Evolutionary conservation across 2,113 vertebrate genomes (phyloP), one percentile per base, ranked within the genome.

Genomic region (Brienomyrus brachyistius): DNA sequence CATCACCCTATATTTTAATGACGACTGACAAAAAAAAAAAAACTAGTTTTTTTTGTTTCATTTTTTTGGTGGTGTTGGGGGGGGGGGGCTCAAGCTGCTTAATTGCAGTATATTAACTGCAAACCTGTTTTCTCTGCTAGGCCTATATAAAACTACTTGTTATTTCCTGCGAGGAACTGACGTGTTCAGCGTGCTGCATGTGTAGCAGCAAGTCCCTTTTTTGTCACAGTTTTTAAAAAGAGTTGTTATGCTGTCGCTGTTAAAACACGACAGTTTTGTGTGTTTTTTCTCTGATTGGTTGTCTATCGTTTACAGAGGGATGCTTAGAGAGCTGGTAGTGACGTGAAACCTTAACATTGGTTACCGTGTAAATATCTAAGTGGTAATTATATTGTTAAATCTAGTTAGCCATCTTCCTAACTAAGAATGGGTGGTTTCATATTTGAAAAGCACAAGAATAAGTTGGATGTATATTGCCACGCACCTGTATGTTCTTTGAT

Each of bases 361-460:
- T 45, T 35, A 45, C 52, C 15, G 4, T 88, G 35, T 62, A 88
- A 59, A 43, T 66, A 45, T 48, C 48, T n/a, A 59, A 59, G 52
- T 21, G 54, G 27, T 87, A 59, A 43, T 47, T 21, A 66, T 88
- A 5, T 8, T n/a, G 47, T 52, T 52, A n/a, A 17, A 19, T 86
- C n/a, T 45, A 62, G 17, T 62, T 62, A 88, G 13, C 54, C 23
- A 2, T n/a, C 7, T 43, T 45, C 19, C 52, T 43, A 66, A 35
- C 87, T 45, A 51, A 10, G 43, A 62, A 88, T 45, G 19, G 40
- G 40, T 88, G 56, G 27, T 88, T n/a, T 62, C 27, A 47, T 88
- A 66, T 35, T 88, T 88, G 87, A 88, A 88, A 88, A 88, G 87
- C 87, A 88, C 87, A 88, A 88, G 51, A 62, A 23, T 51, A 10